Evolutionary conservation across 2,113 vertebrate genomes (phyloP).

Genomic region (Tyto alba): DNA sequence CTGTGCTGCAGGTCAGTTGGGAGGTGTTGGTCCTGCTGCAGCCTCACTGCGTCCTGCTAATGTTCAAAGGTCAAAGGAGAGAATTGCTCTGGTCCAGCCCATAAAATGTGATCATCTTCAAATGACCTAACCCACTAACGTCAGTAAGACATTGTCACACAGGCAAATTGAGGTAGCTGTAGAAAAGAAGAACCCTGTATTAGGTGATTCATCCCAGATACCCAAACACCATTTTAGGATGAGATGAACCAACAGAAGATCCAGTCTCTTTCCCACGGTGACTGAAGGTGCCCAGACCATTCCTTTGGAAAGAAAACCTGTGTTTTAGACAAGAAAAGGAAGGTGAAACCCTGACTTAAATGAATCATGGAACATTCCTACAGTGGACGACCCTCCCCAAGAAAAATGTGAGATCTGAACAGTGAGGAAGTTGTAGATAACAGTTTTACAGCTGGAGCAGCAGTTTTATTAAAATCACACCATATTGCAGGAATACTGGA

Average conservation of each 20-base stretch:
- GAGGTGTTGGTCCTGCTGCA: background rate
- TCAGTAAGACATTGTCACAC: background rate
- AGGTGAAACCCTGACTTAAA: background rate
- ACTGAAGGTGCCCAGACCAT: background rate
- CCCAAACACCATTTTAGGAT: background rate
- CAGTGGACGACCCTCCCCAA: background rate
- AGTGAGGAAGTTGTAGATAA: background rate
- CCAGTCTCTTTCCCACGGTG: background rate
- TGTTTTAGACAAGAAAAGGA: background rate
- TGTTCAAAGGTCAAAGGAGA: background rate
- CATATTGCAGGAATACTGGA: background rate
- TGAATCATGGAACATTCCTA: background rate
- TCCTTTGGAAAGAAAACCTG: background rate
- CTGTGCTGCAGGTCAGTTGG: fast-evolving
- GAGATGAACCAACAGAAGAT: background rate
- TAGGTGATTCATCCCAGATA: background rate
- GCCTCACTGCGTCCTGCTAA: background rate
- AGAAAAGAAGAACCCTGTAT: background rate
- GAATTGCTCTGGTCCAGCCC: background rate
- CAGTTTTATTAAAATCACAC: background rate
- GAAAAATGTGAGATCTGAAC: background rate
- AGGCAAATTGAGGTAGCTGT: background rate
- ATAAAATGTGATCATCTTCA: background rate
- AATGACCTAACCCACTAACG: background rate
- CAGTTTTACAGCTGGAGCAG: background rate